Conservation (phyloP, 2,113 vertebrate genomes). For the Myodes glareolus region DNA sequence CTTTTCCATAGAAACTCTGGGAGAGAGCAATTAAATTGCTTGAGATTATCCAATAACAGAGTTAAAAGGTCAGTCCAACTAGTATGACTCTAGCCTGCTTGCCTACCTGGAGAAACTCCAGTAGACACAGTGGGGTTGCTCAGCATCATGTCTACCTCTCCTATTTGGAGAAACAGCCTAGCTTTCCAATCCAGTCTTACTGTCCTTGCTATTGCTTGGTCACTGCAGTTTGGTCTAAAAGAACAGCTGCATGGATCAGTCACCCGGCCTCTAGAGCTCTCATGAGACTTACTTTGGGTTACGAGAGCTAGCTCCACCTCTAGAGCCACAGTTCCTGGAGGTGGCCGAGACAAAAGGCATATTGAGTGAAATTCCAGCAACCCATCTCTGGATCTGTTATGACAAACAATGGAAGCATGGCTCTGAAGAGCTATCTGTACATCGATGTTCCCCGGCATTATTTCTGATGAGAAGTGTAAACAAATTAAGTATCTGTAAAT, state of each 20-base stretch:
- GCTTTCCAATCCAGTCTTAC: background rate
- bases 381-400: background rate
- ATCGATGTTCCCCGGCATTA: background rate
- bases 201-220: background rate
- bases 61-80: no score
- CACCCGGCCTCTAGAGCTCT: background rate
- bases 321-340: background rate
- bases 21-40: background rate
- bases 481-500: background rate
- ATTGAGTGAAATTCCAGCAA: background rate
- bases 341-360: background rate
- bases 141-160: background rate
- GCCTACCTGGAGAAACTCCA: background rate
- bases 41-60: background rate
- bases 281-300: background rate
- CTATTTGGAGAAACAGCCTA: background rate
- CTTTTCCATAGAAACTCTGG: background rate
- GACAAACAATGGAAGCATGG: background rate
- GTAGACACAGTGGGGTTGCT: accelerated
- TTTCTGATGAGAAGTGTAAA: background rate
- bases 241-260: background rate
- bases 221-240: background rate
- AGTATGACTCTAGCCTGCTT: background rate
- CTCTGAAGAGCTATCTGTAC: background rate
- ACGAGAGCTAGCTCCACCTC: background rate